Evolutionary conservation across 2,888 invertebrate genomes (phyloP), one percentile per base, ranked within the genome.

Genomic region (Acheta domesticus): DNA sequence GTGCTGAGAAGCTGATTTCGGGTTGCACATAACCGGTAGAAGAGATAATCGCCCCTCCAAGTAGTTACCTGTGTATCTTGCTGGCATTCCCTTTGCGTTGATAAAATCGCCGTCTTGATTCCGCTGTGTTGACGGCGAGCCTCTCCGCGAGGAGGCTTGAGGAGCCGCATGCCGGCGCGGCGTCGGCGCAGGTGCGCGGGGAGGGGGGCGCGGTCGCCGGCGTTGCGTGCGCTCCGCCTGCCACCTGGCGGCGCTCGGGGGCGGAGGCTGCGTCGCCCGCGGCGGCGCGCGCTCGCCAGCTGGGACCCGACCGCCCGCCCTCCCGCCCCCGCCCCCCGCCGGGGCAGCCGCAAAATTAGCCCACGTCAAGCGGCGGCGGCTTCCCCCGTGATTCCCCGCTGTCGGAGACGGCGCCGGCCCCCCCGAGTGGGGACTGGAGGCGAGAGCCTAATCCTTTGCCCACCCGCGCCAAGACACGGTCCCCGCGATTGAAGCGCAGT

Each of bases 251-350:
- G 62, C 19, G 23, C 23, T 1, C 1, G 62, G 62, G 62, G n/a
- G 62, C 62, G 62, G 3, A 1, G 62, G 16, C 16, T 0, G 62
- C 62, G n/a, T 14, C 3, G 14, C 62, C 11, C 3, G 62, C 62
- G 62, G 62, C 62, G 62, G 62, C 62, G 62, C 62, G n/a, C n/a
- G 62, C 62, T 14, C 62, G 62, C 62, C 62, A 62, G 62, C 62
- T 62, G 62, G 62, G 62, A n/a, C 14, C 62, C 62, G 14, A n/a
- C 62, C 62, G 3, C 62, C 16, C 62, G 3, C 62, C 62, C n/a
- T 11, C 11, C n/a, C n/a, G n/a, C n/a, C 16, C 16, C 62, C 62
- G 12, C 62, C n/a, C 16, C 36, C 14, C 62, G 11, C 0, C 62
- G 11, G 62, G n/a, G 62, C 62, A 5, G 62, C 62, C 62, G n/a